These are phyloP conservation scores for Nematostella vectensis DNA, from an alignment of 92 coral and sea anemone genomes.

Conservation along the genomic window DNA sequence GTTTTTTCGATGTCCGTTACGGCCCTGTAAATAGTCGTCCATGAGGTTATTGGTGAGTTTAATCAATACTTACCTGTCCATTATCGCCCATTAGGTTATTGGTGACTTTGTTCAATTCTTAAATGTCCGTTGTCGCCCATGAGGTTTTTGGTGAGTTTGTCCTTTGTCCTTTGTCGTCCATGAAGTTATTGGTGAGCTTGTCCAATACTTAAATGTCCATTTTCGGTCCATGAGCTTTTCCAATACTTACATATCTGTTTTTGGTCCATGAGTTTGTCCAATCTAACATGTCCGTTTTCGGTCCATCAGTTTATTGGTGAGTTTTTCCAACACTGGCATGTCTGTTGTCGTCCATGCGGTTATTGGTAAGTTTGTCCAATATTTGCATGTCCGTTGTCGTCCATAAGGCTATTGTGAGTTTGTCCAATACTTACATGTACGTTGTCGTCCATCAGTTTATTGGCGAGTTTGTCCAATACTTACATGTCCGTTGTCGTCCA, in stretches of 20 bases:
- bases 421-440: no score
- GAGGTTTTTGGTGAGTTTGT: constrained; percentile 84
- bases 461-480: no score
- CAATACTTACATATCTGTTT: not conserved
- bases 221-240: no score
- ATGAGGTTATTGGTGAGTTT: constrained; percentile 91
- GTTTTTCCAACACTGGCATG: constrained; percentile 90
- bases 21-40: constrained; percentile 98
- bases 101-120: no score
- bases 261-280: not conserved
- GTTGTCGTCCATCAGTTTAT: no score
- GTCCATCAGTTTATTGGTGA: constrained; percentile 97
- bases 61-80: no score
- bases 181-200: no score
- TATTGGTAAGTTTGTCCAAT: constrained; percentile 77
- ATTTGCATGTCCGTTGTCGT: constrained; percentile 97
- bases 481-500: constrained; percentile 99
- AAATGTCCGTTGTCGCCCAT: constrained; percentile 99
- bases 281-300: constrained; percentile 99
- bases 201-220: not conserved
- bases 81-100: no score
- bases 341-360: constrained; percentile 97
- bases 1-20: no score
- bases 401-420: constrained; percentile 94
- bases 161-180: no score